phyloP scores from a whole-genome alignment of 2,797 vertebrate genomes.

The Brachyrhaphis roseni region DNA sequence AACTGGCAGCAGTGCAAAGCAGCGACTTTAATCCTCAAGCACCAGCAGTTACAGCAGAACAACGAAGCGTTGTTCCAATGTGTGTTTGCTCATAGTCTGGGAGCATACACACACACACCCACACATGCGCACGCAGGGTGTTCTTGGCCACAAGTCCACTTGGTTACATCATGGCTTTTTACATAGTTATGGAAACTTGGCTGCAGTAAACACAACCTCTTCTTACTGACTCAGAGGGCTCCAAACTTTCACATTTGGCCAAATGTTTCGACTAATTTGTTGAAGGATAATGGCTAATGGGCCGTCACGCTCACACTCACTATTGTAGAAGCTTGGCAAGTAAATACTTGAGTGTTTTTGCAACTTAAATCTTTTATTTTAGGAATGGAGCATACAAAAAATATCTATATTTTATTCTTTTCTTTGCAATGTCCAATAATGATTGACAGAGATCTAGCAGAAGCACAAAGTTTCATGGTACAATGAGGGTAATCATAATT shows the following conservation, averaged over 20 bases:
- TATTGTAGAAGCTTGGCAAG: background rate
- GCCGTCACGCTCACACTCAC: background rate
- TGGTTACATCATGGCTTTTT: constrained; percentile 80
- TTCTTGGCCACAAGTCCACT: constrained; percentile 68
- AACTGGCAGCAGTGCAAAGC: constrained; percentile 60
- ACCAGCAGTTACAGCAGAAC: constrained; percentile 74
- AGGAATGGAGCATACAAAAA: background rate
- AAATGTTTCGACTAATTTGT: constrained; percentile 34
- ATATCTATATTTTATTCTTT: background rate
- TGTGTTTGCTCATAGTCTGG: constrained; percentile 79
- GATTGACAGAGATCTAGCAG: background rate
- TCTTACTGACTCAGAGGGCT: constrained; percentile 46
- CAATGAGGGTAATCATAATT: background rate
- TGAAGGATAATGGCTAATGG: constrained; percentile 12
- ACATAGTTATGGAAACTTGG: constrained; percentile 77
- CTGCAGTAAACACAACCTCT: constrained; percentile 61
- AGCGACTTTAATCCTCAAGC: constrained; percentile 80
- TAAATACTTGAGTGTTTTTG: background rate
- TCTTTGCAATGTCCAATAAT: constrained; percentile 7
- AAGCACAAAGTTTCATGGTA: background rate
- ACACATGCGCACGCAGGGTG: constrained; percentile 65
- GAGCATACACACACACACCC: constrained; percentile 49
- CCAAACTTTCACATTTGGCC: constrained; percentile 37
- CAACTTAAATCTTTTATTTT: background rate
- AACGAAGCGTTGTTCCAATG: constrained; percentile 81